Evolutionary conservation across 2,113 vertebrate species (phyloP).

Genomic region (Bubo blakistoni): DNA sequence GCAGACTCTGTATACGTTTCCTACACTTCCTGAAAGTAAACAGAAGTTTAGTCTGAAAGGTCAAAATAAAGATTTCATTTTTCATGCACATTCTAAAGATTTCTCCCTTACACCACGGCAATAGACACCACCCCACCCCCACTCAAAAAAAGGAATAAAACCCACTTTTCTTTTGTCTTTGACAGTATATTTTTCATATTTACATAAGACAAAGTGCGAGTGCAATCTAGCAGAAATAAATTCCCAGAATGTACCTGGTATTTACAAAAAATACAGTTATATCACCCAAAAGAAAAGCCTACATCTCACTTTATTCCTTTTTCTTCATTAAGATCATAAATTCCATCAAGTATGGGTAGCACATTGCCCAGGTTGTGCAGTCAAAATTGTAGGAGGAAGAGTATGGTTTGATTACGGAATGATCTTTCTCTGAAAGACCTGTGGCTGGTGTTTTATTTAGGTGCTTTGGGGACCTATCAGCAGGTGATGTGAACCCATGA

Average conservation of each 20-base stretch:
- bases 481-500: background rate
- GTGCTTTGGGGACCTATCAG: background rate
- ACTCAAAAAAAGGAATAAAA: background rate
- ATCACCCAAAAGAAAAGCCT: background rate
- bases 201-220: background rate
- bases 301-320: background rate
- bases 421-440: background rate
- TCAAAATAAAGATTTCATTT: conserved; percentile 42
- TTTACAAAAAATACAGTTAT: background rate
- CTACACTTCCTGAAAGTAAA: conserved; percentile 80
- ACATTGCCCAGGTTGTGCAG: background rate
- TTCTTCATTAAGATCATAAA: background rate
- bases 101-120: background rate
- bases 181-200: background rate
- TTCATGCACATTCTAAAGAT: background rate
- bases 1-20: conserved; percentile 84
- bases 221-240: background rate
- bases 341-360: background rate
- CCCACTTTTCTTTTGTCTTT: background rate
- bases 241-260: background rate
- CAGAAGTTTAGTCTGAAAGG: conserved; percentile 62
- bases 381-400: background rate
- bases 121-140: background rate
- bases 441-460: background rate
- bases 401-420: background rate